Base-by-base conservation (phyloP, 2,113 vertebrate genomes). In the Chelonoidis abingdonii region DNA sequence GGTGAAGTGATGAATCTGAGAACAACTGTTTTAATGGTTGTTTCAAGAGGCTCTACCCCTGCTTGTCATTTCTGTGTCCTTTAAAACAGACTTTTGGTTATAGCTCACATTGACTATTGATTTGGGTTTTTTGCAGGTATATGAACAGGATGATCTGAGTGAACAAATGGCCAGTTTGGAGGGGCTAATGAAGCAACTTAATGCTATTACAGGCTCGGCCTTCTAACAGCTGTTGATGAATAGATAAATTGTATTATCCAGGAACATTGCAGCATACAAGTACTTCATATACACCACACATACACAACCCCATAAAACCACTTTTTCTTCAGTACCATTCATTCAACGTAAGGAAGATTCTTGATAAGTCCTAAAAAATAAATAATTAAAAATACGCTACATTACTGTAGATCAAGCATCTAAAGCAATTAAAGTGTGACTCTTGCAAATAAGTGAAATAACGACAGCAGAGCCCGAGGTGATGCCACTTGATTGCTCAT, bases 101-200 rank as follows among this genome's bases (percentile, higher is more conserved):
- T 9, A 54, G 24, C 25, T 84, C 84, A 14, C 0, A 0, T 80
- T 96, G 52, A 96, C 38, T 2, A 0, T 49, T 92, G 6, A 25
- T 83, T 44, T 21, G 6, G 22, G 81, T 83, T 94, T 7, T 96
- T 96, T 56, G 1, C 97, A 99, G 99, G 99, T 99, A 12, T 99
- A 99, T 10, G 99, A 99, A 96, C 99, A 99, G 96, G 99, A 99
- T 9, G 99, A 99, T 95, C 96, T 99, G 93, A 99, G 99, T 22
- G 99, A 99, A 97, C 99, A 99, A 98, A 99, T 99, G 99, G 99
- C 99, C 83, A 99, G 99, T 96, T 98, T 99, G 95, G 99, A 99
- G 97, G 99, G 99, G 92, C 97, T 99, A 90, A 99, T 99, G 99
- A 99, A 99, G 98, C 99, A 99, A 94, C 99, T 99, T 72, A 99